Percentiles rank a stretch among this genome's conserved stretches.
Evolutionary conservation across 2,888 invertebrate species (phyloP).

Genomic region (Eugnorisma glareosa): DNA sequence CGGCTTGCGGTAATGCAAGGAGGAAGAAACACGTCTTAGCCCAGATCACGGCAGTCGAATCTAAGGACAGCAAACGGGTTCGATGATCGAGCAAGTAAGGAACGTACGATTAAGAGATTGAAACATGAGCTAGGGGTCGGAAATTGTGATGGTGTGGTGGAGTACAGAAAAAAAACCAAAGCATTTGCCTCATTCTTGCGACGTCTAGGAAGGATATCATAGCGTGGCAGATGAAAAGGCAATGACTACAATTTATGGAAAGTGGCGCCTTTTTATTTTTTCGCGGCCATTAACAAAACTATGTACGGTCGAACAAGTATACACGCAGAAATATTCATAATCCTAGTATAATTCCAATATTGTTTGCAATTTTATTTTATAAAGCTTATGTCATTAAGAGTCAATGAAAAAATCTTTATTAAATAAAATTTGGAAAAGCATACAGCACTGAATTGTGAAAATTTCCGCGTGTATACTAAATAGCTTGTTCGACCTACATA

Average conservation of each 20-base stretch:
- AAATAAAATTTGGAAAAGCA: too few relatives aligned
- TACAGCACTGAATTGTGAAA: too few relatives aligned
- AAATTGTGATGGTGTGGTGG: constrained; percentile 27
- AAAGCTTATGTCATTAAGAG: too few relatives aligned
- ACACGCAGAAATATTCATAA: too few relatives aligned
- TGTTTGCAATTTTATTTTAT: too few relatives aligned
- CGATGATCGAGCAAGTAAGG: constrained; percentile 64
- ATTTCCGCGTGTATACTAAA: too few relatives aligned
- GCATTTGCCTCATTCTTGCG: not conserved
- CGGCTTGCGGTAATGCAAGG: constrained; percentile 92
- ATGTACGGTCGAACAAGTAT: too few relatives aligned
- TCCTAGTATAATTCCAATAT: too few relatives aligned
- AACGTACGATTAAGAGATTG: constrained; percentile 46
- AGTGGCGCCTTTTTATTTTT: not conserved
- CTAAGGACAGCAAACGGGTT: constrained; percentile 65
- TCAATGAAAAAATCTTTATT: too few relatives aligned
- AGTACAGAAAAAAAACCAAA: constrained; percentile 13
- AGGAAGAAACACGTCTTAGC: constrained; percentile 82
- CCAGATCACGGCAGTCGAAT: constrained; percentile 65
- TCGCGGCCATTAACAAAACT: not conserved
- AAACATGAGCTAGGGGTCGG: constrained; percentile 24
- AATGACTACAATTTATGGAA: not conserved
- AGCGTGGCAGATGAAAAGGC: not conserved
- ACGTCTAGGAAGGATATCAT: not conserved
- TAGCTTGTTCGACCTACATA: too few relatives aligned